phyloP scores from a whole-genome alignment of 2,888 invertebrate species.

The Macroteleia sp. region DNA sequence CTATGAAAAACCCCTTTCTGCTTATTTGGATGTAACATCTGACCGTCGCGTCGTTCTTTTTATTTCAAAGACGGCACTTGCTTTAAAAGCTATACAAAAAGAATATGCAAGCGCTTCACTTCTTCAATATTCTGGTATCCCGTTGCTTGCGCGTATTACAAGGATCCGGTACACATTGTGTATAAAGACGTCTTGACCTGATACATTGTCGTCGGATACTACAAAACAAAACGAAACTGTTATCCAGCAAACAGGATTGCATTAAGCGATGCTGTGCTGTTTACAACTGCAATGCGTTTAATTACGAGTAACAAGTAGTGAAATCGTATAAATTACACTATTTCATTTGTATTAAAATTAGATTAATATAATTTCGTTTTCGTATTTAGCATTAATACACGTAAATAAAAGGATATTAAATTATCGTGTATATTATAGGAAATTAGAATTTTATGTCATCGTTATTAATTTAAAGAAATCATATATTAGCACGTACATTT shows the following conservation, averaged over 20 bases:
- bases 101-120: conserved; percentile 32
- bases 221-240: conserved; percentile 43
- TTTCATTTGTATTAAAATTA: conserved; percentile 9
- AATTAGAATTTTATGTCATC: no score
- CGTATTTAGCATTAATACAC: no score
- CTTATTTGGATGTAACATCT: conserved; percentile 6
- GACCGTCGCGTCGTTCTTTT: conserved; percentile 27
- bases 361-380: conserved; percentile 13
- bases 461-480: no score
- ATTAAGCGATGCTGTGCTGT: conserved; percentile 1
- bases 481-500: no score
- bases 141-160: conserved; percentile 27
- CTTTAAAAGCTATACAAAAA: conserved; percentile 34
- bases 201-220: conserved; percentile 38
- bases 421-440: no score
- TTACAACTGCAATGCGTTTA: conserved; percentile 19
- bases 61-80: conserved; percentile 17
- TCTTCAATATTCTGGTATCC: conserved; percentile 42
- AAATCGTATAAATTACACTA: conserved; percentile 16
- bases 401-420: no score
- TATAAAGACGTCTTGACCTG: conserved; percentile 50
- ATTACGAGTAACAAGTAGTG: conserved; percentile 22
- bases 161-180: conserved; percentile 34
- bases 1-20: conserved; percentile 9
- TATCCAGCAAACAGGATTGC: conserved; percentile 24